These are phyloP conservation scores for Fringilla coelebs DNA, from an alignment of 2,797 vertebrate genomes.

Conservation along the genomic window DNA sequence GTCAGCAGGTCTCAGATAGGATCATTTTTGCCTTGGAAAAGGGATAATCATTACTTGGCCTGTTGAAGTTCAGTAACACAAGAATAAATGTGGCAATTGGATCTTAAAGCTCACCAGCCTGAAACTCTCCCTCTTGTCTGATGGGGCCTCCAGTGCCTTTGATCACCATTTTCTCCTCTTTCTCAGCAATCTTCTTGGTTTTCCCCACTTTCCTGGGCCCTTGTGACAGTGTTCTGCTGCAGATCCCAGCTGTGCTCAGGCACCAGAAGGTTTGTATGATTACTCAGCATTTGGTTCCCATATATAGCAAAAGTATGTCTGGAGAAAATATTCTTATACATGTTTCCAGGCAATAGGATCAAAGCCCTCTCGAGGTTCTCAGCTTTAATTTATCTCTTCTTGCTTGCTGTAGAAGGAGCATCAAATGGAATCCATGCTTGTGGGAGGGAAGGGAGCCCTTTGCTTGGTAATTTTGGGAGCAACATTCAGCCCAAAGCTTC, in stretches of 20 bases:
- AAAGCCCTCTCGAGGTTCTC: slow-evolving; percentile 54
- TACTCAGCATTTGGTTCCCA: slow-evolving; percentile 74
- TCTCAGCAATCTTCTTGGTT: background rate
- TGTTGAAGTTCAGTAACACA: slow-evolving; percentile 17
- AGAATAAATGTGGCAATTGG: slow-evolving; percentile 48
- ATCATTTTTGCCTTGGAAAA: slow-evolving; percentile 22
- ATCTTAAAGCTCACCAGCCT: slow-evolving; percentile 24
- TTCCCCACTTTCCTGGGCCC: background rate
- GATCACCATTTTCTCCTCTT: slow-evolving; percentile 45
- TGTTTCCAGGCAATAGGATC: slow-evolving; percentile 66
- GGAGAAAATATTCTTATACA: slow-evolving; percentile 66
- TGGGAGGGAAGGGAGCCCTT: slow-evolving; percentile 25
- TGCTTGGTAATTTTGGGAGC: slow-evolving; percentile 1
- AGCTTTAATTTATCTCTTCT: slow-evolving; percentile 67
- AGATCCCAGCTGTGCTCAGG: slow-evolving; percentile 57
- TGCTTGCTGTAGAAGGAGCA: slow-evolving; percentile 25
- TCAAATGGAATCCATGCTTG: slow-evolving; percentile 44
- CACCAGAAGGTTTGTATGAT: slow-evolving; percentile 65
- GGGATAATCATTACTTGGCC: background rate
- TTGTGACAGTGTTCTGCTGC: slow-evolving; percentile 45
- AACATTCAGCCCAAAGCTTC: background rate
- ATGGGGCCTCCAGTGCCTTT: slow-evolving; percentile 12
- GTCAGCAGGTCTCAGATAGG: slow-evolving; percentile 21
- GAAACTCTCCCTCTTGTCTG: background rate
- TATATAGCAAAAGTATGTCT: slow-evolving; percentile 61